Evolutionary conservation across 2,888 invertebrate species (phyloP).

Genomic region (Nephrotoma flavescens): DNA sequence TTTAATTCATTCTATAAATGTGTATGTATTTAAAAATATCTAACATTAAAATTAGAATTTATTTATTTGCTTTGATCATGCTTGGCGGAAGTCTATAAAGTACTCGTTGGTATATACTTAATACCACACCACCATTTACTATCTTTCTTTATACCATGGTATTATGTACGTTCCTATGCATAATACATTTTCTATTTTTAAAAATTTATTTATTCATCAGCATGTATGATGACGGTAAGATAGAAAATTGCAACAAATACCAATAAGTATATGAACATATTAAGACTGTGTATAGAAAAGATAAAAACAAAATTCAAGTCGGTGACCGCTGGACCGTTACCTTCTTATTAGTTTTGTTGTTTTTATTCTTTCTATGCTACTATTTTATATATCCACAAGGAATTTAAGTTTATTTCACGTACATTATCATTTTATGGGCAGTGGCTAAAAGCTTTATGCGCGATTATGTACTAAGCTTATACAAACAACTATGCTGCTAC

Average conservation of each 20-base stretch:
- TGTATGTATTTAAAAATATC: background rate
- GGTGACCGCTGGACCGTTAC: slow-evolving; percentile 4
- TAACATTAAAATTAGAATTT: background rate
- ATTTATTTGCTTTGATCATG: background rate
- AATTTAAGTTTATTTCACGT: background rate
- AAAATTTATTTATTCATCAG: background rate
- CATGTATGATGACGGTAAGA: background rate
- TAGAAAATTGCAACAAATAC: background rate
- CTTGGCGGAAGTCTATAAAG: background rate
- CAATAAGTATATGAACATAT: background rate
- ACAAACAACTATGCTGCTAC: background rate
- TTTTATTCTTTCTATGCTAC: background rate
- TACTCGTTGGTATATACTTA: background rate
- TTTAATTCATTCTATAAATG: background rate
- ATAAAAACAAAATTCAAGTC: background rate
- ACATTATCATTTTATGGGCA: background rate
- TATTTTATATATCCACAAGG: background rate
- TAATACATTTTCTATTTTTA: background rate
- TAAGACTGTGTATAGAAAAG: background rate
- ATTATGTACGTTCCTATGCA: background rate
- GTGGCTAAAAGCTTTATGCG: background rate
- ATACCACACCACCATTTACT: background rate
- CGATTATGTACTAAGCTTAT: background rate
- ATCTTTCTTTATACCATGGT: background rate
- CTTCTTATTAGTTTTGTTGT: background rate